Percentiles rank a stretch among this genome's conserved stretches.
Evolutionary conservation across 2,888 invertebrate species (phyloP).

Genomic region (Protophormia terraenovae): DNA sequence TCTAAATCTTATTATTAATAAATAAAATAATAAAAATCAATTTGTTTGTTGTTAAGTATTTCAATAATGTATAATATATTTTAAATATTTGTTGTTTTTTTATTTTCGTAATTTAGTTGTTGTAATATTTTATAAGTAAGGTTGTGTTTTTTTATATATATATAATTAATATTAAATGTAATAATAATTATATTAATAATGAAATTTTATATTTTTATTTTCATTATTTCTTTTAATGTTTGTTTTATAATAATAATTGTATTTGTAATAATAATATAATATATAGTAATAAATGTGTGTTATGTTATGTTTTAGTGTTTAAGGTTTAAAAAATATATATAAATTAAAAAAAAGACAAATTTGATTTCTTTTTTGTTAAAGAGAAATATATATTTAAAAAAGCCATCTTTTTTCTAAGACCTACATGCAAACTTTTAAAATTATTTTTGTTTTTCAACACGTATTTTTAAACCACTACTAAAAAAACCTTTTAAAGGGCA

Average conservation of each 20-base stretch:
- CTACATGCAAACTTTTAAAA: conserved; percentile 54
- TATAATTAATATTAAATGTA: conserved; percentile 59
- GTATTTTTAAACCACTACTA: conserved; percentile 10
- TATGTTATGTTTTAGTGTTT: conserved; percentile 1
- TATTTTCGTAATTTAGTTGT: conserved; percentile 34
- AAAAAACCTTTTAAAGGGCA: conserved; percentile 42
- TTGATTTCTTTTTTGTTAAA: no score
- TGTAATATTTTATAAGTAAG: conserved; percentile 43
- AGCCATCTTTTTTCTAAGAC: conserved; percentile 4
- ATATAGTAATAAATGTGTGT: conserved; percentile 29
- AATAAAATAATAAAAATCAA: conserved; percentile 28
- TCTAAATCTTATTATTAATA: no score
- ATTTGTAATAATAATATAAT: conserved; percentile 42
- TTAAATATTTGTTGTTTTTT: conserved; percentile 52
- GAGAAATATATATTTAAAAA: not conserved
- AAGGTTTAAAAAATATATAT: conserved; percentile 19
- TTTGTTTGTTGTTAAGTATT: conserved; percentile 51
- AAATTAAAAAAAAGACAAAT: no score
- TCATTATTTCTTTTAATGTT: not conserved
- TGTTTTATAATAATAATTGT: conserved; percentile 54
- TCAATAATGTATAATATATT: conserved; percentile 56
- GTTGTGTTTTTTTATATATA: conserved; percentile 28
- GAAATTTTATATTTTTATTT: not conserved
- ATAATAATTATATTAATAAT: conserved; percentile 19
- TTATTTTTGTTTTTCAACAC: conserved; percentile 20